phyloP scores from a whole-genome alignment of 2,888 invertebrate genomes.

The Andrena fulva region DNA sequence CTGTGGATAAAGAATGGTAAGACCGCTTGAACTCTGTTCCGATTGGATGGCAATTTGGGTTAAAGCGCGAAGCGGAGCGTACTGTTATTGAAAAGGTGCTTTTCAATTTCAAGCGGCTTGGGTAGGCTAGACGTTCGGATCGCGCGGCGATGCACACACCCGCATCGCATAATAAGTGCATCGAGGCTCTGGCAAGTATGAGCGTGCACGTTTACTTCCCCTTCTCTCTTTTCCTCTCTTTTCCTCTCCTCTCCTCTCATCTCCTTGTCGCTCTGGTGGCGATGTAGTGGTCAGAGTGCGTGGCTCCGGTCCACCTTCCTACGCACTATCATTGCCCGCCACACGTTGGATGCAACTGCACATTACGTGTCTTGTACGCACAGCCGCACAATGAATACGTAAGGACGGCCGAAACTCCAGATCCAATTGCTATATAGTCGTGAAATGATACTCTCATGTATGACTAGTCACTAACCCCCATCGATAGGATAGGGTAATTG shows the following conservation, averaged over 20 bases:
- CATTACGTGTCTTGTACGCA: constrained; percentile 27
- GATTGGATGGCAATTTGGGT: constrained; percentile 2
- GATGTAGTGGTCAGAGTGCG: constrained; percentile 64
- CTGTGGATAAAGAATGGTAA: neutral
- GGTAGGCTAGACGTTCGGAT: neutral
- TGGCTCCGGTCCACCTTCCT: constrained; percentile 68
- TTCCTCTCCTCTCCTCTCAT: constrained; percentile 17
- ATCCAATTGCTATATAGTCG: constrained; percentile 9
- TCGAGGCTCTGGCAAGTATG: constrained; percentile 16
- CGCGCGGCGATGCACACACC: neutral
- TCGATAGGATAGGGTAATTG: neutral
- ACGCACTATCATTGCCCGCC: constrained; percentile 46
- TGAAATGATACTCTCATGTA: neutral
- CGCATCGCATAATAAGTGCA: constrained; percentile 27
- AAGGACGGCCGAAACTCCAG: constrained; percentile 33
- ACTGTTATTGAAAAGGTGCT: constrained; percentile 4
- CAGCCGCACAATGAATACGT: constrained; percentile 21
- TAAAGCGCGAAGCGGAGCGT: neutral
- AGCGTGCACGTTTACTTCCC: constrained; percentile 24
- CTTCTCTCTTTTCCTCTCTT: constrained; percentile 17
- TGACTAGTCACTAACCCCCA: neutral
- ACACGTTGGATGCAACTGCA: constrained; percentile 25
- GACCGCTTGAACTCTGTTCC: neutral
- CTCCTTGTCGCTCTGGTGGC: neutral
- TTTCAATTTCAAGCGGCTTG: neutral